Base-by-base conservation (phyloP, 2,888 invertebrate species). In the Mellilla xanthometata region DNA sequence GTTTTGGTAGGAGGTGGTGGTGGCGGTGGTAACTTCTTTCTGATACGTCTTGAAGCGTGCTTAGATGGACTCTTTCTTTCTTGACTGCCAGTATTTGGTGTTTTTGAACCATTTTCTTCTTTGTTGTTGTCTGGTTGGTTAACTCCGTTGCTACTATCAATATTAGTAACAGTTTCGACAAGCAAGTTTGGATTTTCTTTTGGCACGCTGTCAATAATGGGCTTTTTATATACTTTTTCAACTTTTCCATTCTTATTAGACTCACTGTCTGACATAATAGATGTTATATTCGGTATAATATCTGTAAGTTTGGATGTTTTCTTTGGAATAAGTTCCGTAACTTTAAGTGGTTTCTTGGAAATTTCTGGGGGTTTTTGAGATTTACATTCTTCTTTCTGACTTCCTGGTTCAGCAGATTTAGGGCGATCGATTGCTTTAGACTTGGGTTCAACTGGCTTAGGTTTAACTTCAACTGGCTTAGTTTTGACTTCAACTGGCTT, bases 11-110 rank as follows among this genome's bases (percentile, higher is more conserved):
- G 44, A 2, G 79, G 81, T 8, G 90, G 89, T 8, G 88, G 86
- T 1, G 90, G 90, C 10, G 87, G 86, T 3, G 88, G 88, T 34
- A 89, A 59, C 52, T 81, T 87, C 60, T 87, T 88, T 46, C 86
- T 73, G 11, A 87, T 72, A 10, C 74, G 66, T 43, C 86, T 70
- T 11, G 83, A 81, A 28, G 70, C 78, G 39, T 81, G 74, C 54
- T 61, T 81, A 19, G 76, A 62, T 7, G 79, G 77, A 59, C 70
- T 81, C 54, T 68, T 76, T 54, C 65, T 74, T 46, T 77, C 76
- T 56, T 69, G 31, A 15, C 64, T 53, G 15, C 49, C 50, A 8
- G 40, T 12, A 1, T 31, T 38, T 8, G 24, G 19, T 2, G 45
- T 34, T 33, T 46, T 57, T 29, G 39, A 42, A n/a, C 39, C 32